phyloP scores from a whole-genome alignment of 2,797 vertebrate genomes.

The Labeo calbasu region DNA sequence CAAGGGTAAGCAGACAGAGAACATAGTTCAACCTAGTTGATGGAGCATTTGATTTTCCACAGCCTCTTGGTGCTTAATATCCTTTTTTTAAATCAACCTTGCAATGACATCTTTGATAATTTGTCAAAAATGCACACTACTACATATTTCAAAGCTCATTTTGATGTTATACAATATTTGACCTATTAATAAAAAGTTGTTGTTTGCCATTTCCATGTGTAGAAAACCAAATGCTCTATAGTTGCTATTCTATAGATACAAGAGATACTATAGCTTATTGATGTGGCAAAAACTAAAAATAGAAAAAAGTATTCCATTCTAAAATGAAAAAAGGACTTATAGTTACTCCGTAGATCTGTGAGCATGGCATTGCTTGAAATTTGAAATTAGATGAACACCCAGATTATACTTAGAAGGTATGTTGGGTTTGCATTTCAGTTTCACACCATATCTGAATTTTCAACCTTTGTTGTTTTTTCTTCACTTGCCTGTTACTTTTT shows the following conservation, averaged over 20 bases:
- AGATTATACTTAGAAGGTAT: background rate
- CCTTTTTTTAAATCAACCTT: background rate
- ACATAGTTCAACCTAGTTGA: conserved; percentile 12
- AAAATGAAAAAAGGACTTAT: background rate
- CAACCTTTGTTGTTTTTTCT: conserved; percentile 5
- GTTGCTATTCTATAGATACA: background rate
- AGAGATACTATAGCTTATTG: background rate
- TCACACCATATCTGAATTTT: background rate
- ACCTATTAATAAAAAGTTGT: background rate
- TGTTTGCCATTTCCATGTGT: background rate
- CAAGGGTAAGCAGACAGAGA: conserved; percentile 77
- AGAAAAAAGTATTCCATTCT: background rate
- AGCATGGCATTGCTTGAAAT: background rate
- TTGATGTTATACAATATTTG: background rate
- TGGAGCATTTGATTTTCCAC: conserved; percentile 47
- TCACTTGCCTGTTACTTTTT: background rate
- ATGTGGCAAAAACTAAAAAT: no score
- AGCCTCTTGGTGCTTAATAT: background rate
- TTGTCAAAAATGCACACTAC: background rate
- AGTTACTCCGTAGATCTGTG: background rate
- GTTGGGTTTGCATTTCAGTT: background rate
- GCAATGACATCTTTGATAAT: background rate
- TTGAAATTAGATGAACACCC: background rate
- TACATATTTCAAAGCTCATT: background rate
- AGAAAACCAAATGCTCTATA: conserved; percentile 39